phyloP scores from a whole-genome alignment of 1,140 invertebrate species.

The Scaptodrosophila lebanonensis region DNA sequence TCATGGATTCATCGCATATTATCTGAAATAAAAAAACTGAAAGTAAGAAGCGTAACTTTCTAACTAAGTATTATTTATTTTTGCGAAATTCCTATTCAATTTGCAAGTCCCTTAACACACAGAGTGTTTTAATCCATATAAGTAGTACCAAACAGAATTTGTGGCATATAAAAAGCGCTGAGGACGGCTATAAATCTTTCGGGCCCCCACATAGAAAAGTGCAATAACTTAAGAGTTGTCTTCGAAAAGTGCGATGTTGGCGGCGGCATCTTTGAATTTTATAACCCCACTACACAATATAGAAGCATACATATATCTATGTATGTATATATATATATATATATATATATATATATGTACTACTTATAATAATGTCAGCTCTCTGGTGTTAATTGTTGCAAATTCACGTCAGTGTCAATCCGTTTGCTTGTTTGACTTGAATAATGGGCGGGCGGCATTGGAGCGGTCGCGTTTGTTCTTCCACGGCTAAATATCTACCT shows the following conservation, averaged over 20 bases:
- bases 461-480: conserved; percentile 14
- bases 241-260: conserved; percentile 17
- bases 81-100: too few relatives aligned
- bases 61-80: too few relatives aligned
- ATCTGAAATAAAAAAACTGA: too few relatives aligned
- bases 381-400: conserved; percentile 33
- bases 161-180: conserved; percentile 17
- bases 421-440: not conserved
- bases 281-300: too few relatives aligned
- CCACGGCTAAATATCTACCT: not conserved
- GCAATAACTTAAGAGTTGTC: conserved; percentile 63
- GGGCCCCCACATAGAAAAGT: conserved; percentile 37
- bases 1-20: too few relatives aligned
- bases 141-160: conserved; percentile 48
- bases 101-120: too few relatives aligned
- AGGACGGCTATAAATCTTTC: conserved; percentile 50
- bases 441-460: conserved; percentile 14
- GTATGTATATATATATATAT: conserved; percentile 7
- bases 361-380: conserved; percentile 10
- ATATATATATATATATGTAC: not conserved
- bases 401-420: conserved; percentile 5
- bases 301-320: not conserved
- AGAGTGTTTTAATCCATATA: too few relatives aligned
- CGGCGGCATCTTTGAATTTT: conserved; percentile 19
- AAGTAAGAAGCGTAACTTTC: too few relatives aligned